A percentile compares a stretch with the other conserved stretches of the same genome.
These are phyloP conservation scores for Lepidochitona cinerea DNA, from an alignment of 2,888 invertebrate genomes.

Conservation along the genomic window DNA sequence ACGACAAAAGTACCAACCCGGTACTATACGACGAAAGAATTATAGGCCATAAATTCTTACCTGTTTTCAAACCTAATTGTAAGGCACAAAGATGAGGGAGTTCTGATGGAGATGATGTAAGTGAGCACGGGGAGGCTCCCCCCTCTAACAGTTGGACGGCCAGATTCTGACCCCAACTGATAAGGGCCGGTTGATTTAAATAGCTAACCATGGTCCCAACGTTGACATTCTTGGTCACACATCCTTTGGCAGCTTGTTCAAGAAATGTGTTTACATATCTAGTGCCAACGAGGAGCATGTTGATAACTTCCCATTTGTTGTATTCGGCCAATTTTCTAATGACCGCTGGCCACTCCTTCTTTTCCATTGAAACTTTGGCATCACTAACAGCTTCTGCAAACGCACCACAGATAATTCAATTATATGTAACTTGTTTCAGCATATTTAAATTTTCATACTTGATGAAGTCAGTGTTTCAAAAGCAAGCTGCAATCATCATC, in stretches of 20 bases:
- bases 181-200: background rate
- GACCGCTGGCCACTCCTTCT: constrained; percentile 5
- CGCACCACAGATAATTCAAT: too few species aligned
- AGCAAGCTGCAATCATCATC: too few species aligned
- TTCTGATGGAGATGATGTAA: constrained; percentile 10
- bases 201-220: constrained; percentile 14
- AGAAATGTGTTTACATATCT: constrained; percentile 4
- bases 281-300: constrained; percentile 16
- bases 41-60: constrained; percentile 1
- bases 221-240: background rate
- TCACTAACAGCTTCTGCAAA: too few species aligned
- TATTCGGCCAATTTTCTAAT: constrained; percentile 11
- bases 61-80: constrained; percentile 15
- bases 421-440: too few species aligned
- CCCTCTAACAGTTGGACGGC: constrained; percentile 15
- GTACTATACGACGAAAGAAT: background rate
- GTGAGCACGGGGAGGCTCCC: constrained; percentile 16
- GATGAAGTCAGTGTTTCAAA: too few species aligned
- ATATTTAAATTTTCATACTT: too few species aligned
- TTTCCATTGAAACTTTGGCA: too few species aligned
- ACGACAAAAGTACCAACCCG: background rate
- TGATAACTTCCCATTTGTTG: constrained; percentile 22
- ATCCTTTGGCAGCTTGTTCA: background rate
- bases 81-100: constrained; percentile 23
- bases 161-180: constrained; percentile 18